These are phyloP conservation scores for Geococcyx californianus DNA, from an alignment of 2,113 vertebrate species.

Conservation along the genomic window DNA sequence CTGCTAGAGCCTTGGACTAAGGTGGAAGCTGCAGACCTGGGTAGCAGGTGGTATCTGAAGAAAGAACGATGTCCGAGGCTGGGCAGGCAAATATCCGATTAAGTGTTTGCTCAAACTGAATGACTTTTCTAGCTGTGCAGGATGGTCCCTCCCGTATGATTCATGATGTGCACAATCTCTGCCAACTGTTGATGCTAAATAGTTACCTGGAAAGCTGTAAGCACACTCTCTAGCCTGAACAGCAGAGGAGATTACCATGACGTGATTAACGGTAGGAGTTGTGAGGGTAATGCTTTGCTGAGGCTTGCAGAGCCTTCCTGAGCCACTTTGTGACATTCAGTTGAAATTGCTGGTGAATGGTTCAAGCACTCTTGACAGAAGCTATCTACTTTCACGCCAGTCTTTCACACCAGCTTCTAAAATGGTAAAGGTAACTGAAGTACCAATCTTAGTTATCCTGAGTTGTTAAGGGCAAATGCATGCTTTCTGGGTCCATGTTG, in stretches of 20 bases:
- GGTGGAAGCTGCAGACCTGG: background rate
- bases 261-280: background rate
- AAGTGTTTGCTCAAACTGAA: background rate
- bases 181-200: background rate
- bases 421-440: background rate
- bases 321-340: background rate
- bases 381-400: background rate
- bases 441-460: background rate
- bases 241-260: background rate
- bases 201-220: background rate
- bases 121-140: background rate
- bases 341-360: background rate
- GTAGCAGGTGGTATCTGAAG: background rate
- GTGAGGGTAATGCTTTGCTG: background rate
- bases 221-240: background rate
- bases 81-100: background rate
- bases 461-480: background rate
- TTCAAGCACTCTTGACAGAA: background rate
- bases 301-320: background rate
- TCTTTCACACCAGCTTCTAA: background rate
- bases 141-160: background rate
- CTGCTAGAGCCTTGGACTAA: background rate
- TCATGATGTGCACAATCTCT: background rate
- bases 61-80: background rate
- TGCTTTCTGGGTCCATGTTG: background rate